Evolutionary conservation across 30 jellyfish, hydroid and myxozoan species (phyloP), one percentile per base, ranked within the genome.

Genomic region (Aurelia aurita complex sp. Pacific): DNA sequence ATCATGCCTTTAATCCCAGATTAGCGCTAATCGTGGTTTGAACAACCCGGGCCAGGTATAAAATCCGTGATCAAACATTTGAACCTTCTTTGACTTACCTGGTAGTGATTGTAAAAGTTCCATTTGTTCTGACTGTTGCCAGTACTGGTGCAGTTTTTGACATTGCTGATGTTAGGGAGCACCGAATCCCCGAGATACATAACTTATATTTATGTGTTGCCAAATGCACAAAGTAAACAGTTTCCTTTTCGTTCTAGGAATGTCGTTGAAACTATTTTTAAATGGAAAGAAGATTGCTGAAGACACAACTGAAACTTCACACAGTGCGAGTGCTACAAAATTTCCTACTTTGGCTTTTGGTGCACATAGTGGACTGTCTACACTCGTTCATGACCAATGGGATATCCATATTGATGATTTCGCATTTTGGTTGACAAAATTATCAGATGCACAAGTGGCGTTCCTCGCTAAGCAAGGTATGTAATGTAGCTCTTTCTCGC

Each of bases 341-440:
- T 59, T 77, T 53, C 38, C 76, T 5, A 64, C 51, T 5, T 36
- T 77, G 46, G 43, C 46, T 11, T 38, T 77, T 62, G 87, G 87
- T 10, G 68, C 64, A n/a, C 54, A 33, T 19, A 65, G 64, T 5
- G 67, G 64, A 2, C 64, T 77, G 33, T 61, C 38, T n/a, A 67
- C 87, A 5, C 64, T 61, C 2, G 52, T 33, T 17, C 34, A 38
- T 53, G 67, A 77, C 3, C 35, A 15, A 64, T 63, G 46, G 34
- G 67, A 64, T 34, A 12, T 77, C 2, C 87, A 77, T 43, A 77
- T 77, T 34, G 87, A 77, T 36, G 87, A 77, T 46, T 63, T 77
- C 23, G 67, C 87, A 17, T 29, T 55, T 50, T 77, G 87, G 87
- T 60, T 57, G 51, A 60, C 13, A 6, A 65, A 8, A 10, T 43